phyloP scores from a whole-genome alignment of 2,888 invertebrate genomes.

The Himalopsyche japonica region DNA sequence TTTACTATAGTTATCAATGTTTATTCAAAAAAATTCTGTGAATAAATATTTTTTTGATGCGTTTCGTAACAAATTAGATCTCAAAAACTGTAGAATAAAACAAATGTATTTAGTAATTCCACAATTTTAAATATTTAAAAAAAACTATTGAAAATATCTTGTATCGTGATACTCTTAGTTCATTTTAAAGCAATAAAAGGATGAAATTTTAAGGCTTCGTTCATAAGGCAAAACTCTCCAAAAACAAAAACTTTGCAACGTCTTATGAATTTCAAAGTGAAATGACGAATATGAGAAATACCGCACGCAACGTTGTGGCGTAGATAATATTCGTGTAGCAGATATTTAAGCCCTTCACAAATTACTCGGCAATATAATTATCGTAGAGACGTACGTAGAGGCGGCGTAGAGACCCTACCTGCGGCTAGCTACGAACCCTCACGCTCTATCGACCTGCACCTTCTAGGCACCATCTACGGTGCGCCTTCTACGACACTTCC shows the following conservation, averaged over 20 bases:
- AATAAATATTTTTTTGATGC: too few relatives aligned
- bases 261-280: neutral
- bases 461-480: slow-evolving; percentile 8
- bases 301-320: neutral
- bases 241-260: neutral
- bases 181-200: too few relatives aligned
- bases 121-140: too few relatives aligned
- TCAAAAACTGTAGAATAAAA: too few relatives aligned
- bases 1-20: too few relatives aligned
- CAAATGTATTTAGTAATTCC: too few relatives aligned
- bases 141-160: too few relatives aligned
- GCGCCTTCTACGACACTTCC: slow-evolving; percentile 5
- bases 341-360: slow-evolving; percentile 11
- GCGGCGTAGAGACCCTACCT: neutral
- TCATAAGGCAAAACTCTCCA: neutral
- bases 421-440: slow-evolving; percentile 1
- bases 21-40: too few relatives aligned
- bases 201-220: too few relatives aligned
- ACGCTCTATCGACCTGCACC: slow-evolving; percentile 21
- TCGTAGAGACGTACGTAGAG: neutral
- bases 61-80: too few relatives aligned
- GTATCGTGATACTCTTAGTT: too few relatives aligned
- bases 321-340: neutral
- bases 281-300: slow-evolving; percentile 3
- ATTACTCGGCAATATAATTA: slow-evolving; percentile 21